Percentiles rank a stretch among this genome's conserved stretches.
phyloP scores from a whole-genome alignment of 2,113 vertebrate species.

The Jacana jacana region DNA sequence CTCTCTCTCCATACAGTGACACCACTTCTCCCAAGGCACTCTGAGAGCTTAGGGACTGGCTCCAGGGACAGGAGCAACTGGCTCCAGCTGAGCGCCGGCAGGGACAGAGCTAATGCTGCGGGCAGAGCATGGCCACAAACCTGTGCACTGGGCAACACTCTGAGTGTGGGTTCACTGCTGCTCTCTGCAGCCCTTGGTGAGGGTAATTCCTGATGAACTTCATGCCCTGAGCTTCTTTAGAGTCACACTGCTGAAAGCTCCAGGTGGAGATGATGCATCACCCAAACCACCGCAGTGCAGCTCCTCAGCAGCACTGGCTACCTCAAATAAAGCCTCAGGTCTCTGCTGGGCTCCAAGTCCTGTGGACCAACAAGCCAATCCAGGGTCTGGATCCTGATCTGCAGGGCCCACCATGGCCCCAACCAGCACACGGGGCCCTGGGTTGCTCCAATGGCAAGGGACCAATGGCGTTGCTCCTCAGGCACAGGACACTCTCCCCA shows the following conservation, averaged over 20 bases:
- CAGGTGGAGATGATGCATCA: background rate
- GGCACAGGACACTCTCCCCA: background rate
- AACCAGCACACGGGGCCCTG: background rate
- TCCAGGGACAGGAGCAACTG: background rate
- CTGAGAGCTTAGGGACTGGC: background rate
- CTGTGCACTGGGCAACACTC: background rate
- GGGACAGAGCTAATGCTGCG: too few relatives aligned
- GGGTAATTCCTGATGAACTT: background rate
- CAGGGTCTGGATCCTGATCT: background rate
- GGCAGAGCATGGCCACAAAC: background rate
- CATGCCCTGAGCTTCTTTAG: background rate
- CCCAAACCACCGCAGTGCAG: background rate
- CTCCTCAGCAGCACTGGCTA: background rate
- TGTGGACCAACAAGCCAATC: fast-evolving
- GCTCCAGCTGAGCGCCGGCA: background rate
- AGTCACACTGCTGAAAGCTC: background rate
- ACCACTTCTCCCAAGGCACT: background rate
- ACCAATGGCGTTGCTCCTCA: fast-evolving
- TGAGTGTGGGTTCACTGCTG: fast-evolving
- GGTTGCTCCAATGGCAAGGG: too few relatives aligned
- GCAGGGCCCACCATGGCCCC: background rate
- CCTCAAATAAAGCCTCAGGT: background rate
- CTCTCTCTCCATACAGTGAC: background rate
- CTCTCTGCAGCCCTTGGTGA: background rate
- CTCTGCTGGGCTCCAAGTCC: background rate